Conservation (phyloP, 2,797 vertebrate species). For the Valencia hispanica region DNA sequence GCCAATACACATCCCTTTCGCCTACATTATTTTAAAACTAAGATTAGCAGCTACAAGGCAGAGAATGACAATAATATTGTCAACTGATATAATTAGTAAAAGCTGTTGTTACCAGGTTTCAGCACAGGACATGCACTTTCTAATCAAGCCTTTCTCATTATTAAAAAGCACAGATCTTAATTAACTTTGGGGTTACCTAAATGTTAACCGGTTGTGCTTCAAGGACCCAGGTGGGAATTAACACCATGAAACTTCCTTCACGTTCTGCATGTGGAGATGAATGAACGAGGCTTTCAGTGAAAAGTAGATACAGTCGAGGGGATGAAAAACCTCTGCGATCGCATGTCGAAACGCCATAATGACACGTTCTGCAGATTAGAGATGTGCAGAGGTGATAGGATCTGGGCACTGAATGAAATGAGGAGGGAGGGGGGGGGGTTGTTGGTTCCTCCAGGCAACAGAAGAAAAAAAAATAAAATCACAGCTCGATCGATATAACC, state of each 20-base stretch:
- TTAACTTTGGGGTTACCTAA: neutral
- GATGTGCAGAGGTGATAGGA: constrained; percentile 50
- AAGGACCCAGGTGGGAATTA: neutral
- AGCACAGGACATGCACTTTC: neutral
- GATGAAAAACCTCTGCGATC: constrained; percentile 21
- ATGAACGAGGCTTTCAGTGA: constrained; percentile 19
- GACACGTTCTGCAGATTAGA: constrained; percentile 32
- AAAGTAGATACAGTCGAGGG: neutral
- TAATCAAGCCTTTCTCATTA: neutral
- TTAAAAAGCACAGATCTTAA: neutral
- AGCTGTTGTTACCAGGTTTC: neutral
- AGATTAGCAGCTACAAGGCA: neutral
- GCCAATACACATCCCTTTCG: too few species aligned
- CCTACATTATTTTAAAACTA: neutral
- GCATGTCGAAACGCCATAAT: constrained; percentile 12
- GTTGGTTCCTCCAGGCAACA: constrained; percentile 43
- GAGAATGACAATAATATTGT: neutral
- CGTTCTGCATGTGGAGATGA: constrained; percentile 14
- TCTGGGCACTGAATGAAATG: constrained; percentile 49
- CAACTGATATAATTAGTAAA: neutral
- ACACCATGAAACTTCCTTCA: neutral
- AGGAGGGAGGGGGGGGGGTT: constrained; percentile 3
- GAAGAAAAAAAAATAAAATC: constrained; percentile 63
- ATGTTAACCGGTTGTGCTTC: neutral
- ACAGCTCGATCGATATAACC: constrained; percentile 66